Evolutionary conservation across 2,113 vertebrate genomes (phyloP), one percentile per base, ranked within the genome.

Genomic region (Cinclus mexicanus): DNA sequence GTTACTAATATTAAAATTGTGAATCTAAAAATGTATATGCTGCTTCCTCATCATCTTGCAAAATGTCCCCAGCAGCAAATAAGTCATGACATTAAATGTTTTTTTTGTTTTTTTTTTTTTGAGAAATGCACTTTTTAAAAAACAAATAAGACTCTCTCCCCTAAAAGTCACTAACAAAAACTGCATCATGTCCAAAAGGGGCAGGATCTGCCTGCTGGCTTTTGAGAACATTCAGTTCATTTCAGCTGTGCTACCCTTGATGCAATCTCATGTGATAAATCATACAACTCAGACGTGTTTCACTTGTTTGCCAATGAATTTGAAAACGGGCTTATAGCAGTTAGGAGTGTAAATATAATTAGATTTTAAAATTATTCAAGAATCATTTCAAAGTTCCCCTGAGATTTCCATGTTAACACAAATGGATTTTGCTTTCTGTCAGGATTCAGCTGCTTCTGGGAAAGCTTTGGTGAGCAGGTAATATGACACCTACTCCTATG

Each of bases 301-400:
- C 94, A 52, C 82, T 97, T 97, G 87, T 97, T 98, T 97, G 89
- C 93, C 87, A 96, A 91, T 92, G 96, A 97, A 97, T 97, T 97
- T 95, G 96, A 90, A 97, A 97, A 96, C 95, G 93, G 81, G 49
- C 90, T 97, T 89, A 97, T 21, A 96, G 94, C 82, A 94, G 87
- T 94, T 91, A 87, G 88, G 93, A 97, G 87, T 82, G 70, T 92
- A 98, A 97, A 97, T 81, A 96, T 74, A 93, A 97, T 96, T 92
- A 96, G 92, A 91, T 93, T 96, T 97, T 29, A 96, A 97, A 98
- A 98, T 97, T 97, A 97, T 97, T 97, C 97, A 96, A 88, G 97
- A 97, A 95, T 97, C 4, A 75, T 95, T 97, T 97, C 93, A 85
- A 97, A 91, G 89, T 78, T 95, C 96, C 71, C 89, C 35, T 57